phyloP scores from a whole-genome alignment of 2,113 vertebrate genomes.

The Coturnix japonica region DNA sequence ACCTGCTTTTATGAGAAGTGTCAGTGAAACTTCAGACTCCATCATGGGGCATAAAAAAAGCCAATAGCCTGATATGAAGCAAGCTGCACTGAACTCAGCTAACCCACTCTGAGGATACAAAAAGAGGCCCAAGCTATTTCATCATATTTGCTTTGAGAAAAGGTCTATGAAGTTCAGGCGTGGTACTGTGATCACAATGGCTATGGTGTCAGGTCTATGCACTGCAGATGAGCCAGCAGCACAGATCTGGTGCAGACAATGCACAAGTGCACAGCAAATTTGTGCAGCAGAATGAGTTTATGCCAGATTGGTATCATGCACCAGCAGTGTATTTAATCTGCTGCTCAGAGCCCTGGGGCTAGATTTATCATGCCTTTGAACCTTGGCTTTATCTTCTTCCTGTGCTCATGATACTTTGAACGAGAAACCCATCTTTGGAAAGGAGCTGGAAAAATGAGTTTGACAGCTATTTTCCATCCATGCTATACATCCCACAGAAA shows the following conservation, averaged over 20 bases:
- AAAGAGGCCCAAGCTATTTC: not conserved
- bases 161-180: not conserved
- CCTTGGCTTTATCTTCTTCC: not conserved
- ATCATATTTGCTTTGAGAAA: not conserved
- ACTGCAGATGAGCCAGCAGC: not conserved
- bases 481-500: not conserved
- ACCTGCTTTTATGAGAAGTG: constrained; percentile 4
- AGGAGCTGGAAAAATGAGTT: not conserved
- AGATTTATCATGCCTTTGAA: constrained; percentile 5
- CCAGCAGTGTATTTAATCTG: not conserved
- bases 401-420: not conserved
- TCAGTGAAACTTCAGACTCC: not conserved
- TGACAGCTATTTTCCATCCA: not conserved
- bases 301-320: not conserved
- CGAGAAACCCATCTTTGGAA: not conserved
- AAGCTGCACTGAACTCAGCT: not conserved
- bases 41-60: not conserved
- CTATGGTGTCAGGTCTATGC: fast-evolving
- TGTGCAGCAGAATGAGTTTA: not conserved
- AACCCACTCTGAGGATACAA: not conserved
- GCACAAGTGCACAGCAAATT: not conserved
- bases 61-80: not conserved
- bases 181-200: not conserved
- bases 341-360: not conserved
- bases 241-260: not conserved